phyloP scores from a whole-genome alignment of 2,888 invertebrate genomes.

The Diogma glabrata region DNA sequence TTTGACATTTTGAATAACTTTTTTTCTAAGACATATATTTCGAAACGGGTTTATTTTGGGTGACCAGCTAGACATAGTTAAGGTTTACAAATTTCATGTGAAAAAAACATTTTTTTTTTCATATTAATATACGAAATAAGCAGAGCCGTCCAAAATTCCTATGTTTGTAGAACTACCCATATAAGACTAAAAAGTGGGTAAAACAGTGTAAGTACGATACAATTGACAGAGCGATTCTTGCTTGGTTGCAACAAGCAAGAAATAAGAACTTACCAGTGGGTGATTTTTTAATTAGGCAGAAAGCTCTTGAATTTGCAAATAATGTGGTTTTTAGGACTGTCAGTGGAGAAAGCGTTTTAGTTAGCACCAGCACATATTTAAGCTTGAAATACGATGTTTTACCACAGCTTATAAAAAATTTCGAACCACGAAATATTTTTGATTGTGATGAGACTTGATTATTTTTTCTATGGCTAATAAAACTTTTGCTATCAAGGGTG shows the following conservation, averaged over 20 bases:
- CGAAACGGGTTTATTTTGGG: too few relatives aligned
- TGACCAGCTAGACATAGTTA: too few relatives aligned
- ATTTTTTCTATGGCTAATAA: slow-evolving; percentile 9
- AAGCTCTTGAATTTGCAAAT: not conserved
- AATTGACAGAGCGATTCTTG: not conserved
- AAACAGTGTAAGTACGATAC: not conserved
- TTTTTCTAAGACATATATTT: too few relatives aligned
- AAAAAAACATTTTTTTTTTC: too few relatives aligned
- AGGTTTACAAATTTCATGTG: too few relatives aligned
- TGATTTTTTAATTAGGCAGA: not conserved
- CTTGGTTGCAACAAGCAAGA: not conserved
- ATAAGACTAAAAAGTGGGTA: not conserved
- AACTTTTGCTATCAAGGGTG: slow-evolving; percentile 13
- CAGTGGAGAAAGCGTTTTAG: not conserved
- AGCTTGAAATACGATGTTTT: not conserved
- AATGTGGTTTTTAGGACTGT: not conserved
- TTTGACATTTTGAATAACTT: too few relatives aligned
- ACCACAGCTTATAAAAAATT: not conserved
- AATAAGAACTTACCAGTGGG: not conserved
- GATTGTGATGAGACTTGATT: slow-evolving; percentile 10
- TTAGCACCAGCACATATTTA: not conserved
- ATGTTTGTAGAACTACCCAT: too few relatives aligned
- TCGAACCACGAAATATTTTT: not conserved
- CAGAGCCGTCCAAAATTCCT: too few relatives aligned
- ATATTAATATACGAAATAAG: too few relatives aligned